phyloP scores from a whole-genome alignment of 2,797 vertebrate genomes.

The Gymnoscopelus braueri region DNA sequence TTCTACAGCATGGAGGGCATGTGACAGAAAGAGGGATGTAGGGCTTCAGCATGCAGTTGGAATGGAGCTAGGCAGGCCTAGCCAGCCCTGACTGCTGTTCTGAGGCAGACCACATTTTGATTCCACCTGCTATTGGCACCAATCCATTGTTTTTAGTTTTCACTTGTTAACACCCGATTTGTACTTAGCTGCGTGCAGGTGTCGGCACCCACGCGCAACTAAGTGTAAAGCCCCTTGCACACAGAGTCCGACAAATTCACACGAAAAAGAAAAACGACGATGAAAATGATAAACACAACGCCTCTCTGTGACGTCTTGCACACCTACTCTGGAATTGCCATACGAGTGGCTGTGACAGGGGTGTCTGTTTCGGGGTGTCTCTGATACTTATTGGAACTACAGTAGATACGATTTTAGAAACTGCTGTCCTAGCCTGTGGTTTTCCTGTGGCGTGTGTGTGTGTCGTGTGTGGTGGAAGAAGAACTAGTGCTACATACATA shows the following conservation, averaged over 20 bases:
- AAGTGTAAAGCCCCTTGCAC: too few species aligned
- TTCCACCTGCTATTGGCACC: not conserved
- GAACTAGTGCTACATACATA: conserved; percentile 56
- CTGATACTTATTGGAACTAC: conserved; percentile 8
- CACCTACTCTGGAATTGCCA: too few species aligned
- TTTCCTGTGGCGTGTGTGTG: conserved; percentile 40
- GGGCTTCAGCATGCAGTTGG: conserved; percentile 14
- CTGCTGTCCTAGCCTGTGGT: conserved; percentile 29
- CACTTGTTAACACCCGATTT: too few species aligned
- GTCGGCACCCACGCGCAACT: too few species aligned
- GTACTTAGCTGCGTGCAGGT: too few species aligned
- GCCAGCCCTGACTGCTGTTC: conserved; percentile 3
- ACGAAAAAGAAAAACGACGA: too few species aligned
- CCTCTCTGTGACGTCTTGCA: too few species aligned
- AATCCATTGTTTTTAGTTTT: too few species aligned
- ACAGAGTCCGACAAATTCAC: too few species aligned
- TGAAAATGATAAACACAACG: too few species aligned
- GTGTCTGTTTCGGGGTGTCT: conserved; percentile 19
- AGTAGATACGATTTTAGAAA: conserved; percentile 17
- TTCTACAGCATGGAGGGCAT: conserved; percentile 21
- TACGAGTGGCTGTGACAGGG: too few species aligned
- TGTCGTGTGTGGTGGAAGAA: conserved; percentile 37
- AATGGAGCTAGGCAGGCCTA: conserved; percentile 4
- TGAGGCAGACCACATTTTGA: not conserved
- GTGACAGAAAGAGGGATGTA: conserved; percentile 6